These are phyloP conservation scores for Lagocephalus sceleratus DNA, from an alignment of 2,797 vertebrate species.

Conservation along the genomic window DNA sequence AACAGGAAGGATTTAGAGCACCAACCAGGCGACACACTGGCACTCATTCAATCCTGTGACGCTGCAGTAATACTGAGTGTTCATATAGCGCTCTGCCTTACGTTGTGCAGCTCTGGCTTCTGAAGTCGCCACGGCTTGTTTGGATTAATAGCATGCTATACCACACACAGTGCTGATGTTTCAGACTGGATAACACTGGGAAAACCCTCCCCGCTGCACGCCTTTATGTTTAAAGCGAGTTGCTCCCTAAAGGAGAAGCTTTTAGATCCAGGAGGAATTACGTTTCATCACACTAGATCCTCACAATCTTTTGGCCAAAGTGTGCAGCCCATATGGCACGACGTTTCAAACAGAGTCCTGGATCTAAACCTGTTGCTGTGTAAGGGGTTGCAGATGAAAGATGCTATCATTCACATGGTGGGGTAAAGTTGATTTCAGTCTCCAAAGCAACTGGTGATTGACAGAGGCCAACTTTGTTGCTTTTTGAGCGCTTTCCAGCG, in stretches of 20 bases:
- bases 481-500: conserved; percentile 71
- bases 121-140: conserved; percentile 39
- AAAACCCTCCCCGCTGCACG: conserved; percentile 24
- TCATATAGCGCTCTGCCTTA: conserved; percentile 21
- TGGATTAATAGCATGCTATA: conserved; percentile 53
- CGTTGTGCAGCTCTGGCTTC: conserved; percentile 21
- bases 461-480: conserved; percentile 49
- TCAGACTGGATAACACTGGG: conserved; percentile 17
- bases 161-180: conserved; percentile 39
- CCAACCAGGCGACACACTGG: too few species aligned
- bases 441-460: conserved; percentile 55
- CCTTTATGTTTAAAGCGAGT: conserved; percentile 30
- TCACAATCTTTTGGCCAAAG: conserved; percentile 39
- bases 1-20: too few species aligned
- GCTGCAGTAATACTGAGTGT: not conserved
- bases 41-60: not conserved
- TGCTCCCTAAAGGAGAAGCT: conserved; percentile 29
- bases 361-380: conserved; percentile 50
- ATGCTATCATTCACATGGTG: conserved; percentile 52
- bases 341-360: conserved; percentile 40
- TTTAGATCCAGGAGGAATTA: conserved; percentile 34
- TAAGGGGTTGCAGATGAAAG: conserved; percentile 54
- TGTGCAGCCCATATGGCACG: conserved; percentile 42
- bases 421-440: conserved; percentile 66
- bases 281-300: conserved; percentile 41